A percentile compares a stretch with the other conserved stretches of the same genome.
These are phyloP conservation scores for Laspeyria flexula DNA, from an alignment of 2,888 invertebrate genomes.

Conservation along the genomic window DNA sequence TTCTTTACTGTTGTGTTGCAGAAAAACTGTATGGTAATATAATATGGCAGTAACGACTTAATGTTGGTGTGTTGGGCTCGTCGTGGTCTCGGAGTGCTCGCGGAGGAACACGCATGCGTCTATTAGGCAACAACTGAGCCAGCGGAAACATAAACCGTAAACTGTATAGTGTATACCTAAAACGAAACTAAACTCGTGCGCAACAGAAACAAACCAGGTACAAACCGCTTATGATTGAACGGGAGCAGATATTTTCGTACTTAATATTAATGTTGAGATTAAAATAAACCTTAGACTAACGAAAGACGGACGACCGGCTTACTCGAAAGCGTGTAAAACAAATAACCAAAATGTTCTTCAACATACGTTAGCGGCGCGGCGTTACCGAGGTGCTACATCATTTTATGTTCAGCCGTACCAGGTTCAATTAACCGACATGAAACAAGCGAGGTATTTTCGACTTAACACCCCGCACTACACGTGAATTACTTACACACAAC, in stretches of 20 bases:
- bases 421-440: constrained; percentile 72
- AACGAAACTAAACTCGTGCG: constrained; percentile 63
- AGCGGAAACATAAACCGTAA: constrained; percentile 64
- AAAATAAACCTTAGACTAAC: constrained; percentile 75
- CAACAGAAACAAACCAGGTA: constrained; percentile 84
- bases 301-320: constrained; percentile 75
- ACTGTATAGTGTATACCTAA: constrained; percentile 62
- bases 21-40: constrained; percentile 10
- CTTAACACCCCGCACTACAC: constrained; percentile 9
- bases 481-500: constrained; percentile 10
- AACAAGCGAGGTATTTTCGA: constrained; percentile 76
- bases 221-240: constrained; percentile 81
- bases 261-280: constrained; percentile 78
- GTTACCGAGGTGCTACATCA: constrained; percentile 82
- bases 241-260: constrained; percentile 77
- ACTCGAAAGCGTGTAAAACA: constrained; percentile 70
- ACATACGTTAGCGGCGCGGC: constrained; percentile 68
- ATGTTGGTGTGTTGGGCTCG: constrained; percentile 4
- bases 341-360: constrained; percentile 78
- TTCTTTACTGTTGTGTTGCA: constrained; percentile 14
- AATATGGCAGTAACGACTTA: constrained; percentile 21
- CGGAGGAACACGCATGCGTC: constrained; percentile 46
- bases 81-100: constrained; percentile 38
- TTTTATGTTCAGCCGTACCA: constrained; percentile 79
- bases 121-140: constrained; percentile 61